phyloP scores from a whole-genome alignment of 64 coral and sea anemone genomes.

The Actinia tenebrosa region DNA sequence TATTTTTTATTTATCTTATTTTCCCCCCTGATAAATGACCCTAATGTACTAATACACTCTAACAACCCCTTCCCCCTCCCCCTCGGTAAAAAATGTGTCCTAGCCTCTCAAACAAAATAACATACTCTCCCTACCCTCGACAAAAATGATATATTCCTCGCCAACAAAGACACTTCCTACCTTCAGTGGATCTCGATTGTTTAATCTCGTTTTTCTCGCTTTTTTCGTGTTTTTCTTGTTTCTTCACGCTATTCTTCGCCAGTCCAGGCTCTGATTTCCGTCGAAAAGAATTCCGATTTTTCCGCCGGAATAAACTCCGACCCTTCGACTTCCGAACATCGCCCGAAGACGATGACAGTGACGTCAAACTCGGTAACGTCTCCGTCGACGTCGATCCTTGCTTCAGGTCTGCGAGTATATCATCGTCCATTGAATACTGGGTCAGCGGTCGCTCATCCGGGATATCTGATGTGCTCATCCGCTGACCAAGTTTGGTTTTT shows the following conservation, averaged over 20 bases:
- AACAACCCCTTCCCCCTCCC: too few species aligned
- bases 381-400: slow-evolving; percentile 1
- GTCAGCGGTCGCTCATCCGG: slow-evolving; percentile 44
- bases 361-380: not conserved
- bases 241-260: slow-evolving; percentile 33
- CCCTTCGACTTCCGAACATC: slow-evolving; percentile 67
- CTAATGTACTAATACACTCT: too few species aligned
- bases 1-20: too few species aligned
- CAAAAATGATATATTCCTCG: not conserved
- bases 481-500: slow-evolving; percentile 45
- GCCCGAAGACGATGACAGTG: not conserved
- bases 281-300: slow-evolving; percentile 58
- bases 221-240: slow-evolving; percentile 38
- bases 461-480: slow-evolving; percentile 74
- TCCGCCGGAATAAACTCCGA: slow-evolving; percentile 49
- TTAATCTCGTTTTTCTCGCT: slow-evolving; percentile 21
- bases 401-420: not conserved
- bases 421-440: not conserved
- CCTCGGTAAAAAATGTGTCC: not conserved
- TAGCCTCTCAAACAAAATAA: too few species aligned
- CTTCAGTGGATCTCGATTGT: slow-evolving; percentile 26
- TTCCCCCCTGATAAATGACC: too few species aligned
- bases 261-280: slow-evolving; percentile 70
- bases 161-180: not conserved
- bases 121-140: not conserved